Evolutionary conservation across 2,113 vertebrate species (phyloP), one percentile per base, ranked within the genome.

Genomic region (Semicossyphus pulcher): DNA sequence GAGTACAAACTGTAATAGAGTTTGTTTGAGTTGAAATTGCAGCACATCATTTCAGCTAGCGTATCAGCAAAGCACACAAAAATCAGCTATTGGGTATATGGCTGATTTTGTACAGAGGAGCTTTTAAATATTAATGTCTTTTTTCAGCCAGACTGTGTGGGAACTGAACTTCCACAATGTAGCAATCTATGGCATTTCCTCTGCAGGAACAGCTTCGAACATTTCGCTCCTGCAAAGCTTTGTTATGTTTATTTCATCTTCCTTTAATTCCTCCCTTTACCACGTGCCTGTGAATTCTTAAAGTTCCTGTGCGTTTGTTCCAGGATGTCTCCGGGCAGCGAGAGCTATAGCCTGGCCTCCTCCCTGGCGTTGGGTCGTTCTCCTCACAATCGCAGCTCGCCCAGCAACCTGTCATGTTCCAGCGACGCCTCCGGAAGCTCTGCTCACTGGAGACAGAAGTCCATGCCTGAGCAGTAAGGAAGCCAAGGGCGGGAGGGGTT

Each of bases 401-500:
- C 97, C 25, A 98, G 96, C 94, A 99, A 95, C 93, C 90, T 99
- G 9, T 98, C 97, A 3, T 97, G 96, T 61, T 97, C 96, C 63
- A 99, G 95, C 32, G 97, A 99, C 32, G 93, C 96, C 83, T 98
- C 97, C 45, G 95, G 92, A 53, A 93, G 96, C 89, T 94, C 96
- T 29, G 95, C 96, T 0, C 97, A 97, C 92, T 95, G 94, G 92
- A 96, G 97, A 44, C 97, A 99, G 75, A 99, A 98, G 90, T 99
- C 97, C 79, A 97, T 99, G 97, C 97, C 97, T 11, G 97, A 99
- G 92, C 97, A 96, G 97, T 99, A 95, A 95, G 95, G 1, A 69
- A 23, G 45, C 41, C 8, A n/a, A 5, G 8, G n/a, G 12, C 18
- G 12, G 2, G 18, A 8, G 51, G n/a, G 18, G 12, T 11, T 54